Conservation (phyloP, 2,797 vertebrate genomes). For the Lates japonicus region DNA sequence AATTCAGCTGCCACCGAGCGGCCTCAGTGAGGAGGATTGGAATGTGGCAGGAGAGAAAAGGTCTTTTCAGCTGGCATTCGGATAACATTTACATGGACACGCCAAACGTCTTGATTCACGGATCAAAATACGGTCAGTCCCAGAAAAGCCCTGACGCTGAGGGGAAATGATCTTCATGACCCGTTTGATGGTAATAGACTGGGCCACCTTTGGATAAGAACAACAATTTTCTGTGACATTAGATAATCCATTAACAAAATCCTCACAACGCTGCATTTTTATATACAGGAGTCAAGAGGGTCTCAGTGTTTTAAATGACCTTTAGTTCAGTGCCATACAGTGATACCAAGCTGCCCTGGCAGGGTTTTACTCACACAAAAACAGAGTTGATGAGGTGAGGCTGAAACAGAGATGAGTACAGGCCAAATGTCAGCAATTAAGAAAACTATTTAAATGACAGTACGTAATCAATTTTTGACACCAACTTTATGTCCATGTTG, state of each 20-base stretch:
- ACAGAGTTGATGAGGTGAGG: constrained; percentile 51
- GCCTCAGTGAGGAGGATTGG: constrained; percentile 80
- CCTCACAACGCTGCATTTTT: constrained; percentile 14
- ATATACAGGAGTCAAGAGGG: background rate
- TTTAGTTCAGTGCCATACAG: constrained; percentile 2
- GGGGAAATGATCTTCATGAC: background rate
- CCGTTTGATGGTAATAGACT: background rate
- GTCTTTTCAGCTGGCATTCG: constrained; percentile 79
- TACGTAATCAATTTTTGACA: no score
- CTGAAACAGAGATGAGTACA: constrained; percentile 88
- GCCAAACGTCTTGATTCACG: constrained; percentile 60
- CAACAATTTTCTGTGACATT: background rate
- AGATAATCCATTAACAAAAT: background rate
- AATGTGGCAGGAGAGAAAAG: constrained; percentile 83
- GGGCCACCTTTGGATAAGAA: background rate
- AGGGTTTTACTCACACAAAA: constrained; percentile 7
- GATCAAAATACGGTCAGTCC: constrained; percentile 54
- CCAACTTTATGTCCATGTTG: no score
- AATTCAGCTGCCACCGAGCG: constrained; percentile 77
- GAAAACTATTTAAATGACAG: no score
- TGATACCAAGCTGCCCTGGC: background rate
- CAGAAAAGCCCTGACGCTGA: background rate
- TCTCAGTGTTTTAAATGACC: constrained; percentile 8
- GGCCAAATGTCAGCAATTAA: constrained; percentile 83
- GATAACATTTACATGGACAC: constrained; percentile 71